Evolutionary conservation across 2,113 vertebrate species (phyloP).

Genomic region (Connochaetes taurinus): DNA sequence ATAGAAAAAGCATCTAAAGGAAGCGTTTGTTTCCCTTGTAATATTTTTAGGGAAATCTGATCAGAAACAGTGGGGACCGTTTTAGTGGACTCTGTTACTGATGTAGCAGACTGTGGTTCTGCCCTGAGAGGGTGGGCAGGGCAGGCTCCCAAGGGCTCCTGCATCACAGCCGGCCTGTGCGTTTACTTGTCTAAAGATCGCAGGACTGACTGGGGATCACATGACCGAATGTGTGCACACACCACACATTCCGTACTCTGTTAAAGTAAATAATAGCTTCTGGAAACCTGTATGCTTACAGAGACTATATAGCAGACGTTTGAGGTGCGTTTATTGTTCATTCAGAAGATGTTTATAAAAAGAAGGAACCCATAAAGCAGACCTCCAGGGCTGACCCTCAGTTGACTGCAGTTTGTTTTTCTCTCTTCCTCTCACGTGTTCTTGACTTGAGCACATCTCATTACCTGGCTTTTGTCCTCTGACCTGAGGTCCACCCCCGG

Average conservation of each 20-base stretch:
- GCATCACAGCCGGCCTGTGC: rapidly evolving
- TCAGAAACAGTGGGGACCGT: background rate
- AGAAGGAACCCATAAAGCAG: background rate
- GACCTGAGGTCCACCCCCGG: rapidly evolving
- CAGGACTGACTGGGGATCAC: background rate
- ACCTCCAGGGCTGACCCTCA: background rate
- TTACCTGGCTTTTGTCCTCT: background rate
- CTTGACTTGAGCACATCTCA: background rate
- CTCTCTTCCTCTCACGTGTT: rapidly evolving
- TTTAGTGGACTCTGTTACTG: background rate
- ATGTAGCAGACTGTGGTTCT: background rate
- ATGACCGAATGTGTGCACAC: background rate
- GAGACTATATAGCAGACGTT: background rate
- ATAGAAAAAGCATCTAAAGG: background rate
- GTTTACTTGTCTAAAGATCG: rapidly evolving
- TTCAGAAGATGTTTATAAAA: no score
- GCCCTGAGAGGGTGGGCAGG: background rate
- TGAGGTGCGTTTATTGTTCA: rapidly evolving
- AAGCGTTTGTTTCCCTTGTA: background rate
- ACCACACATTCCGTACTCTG: background rate
- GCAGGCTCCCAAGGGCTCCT: background rate
- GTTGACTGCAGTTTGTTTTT: background rate
- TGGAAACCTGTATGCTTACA: rapidly evolving
- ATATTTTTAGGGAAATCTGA: background rate
- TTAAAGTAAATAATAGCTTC: rapidly evolving